These are phyloP conservation scores for Chaetodon trifasciatus DNA, from an alignment of 2,797 vertebrate species.

Conservation along the genomic window DNA sequence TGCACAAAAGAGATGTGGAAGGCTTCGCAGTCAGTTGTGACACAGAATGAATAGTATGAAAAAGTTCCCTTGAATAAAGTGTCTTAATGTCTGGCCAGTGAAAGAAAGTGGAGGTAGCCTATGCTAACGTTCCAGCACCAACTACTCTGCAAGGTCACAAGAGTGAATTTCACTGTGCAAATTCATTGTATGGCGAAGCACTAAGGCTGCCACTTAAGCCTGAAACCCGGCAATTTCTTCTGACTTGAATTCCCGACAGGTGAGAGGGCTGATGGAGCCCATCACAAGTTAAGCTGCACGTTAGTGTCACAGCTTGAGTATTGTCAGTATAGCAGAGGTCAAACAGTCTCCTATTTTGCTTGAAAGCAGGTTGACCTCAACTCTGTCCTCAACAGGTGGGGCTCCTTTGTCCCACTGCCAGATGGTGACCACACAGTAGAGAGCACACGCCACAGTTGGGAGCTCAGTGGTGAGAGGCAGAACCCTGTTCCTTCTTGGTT, in stretches of 20 bases:
- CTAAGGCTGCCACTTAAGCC: conserved; percentile 10
- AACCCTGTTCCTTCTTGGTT: conserved; percentile 16
- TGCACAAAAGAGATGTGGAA: not conserved
- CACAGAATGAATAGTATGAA: not conserved
- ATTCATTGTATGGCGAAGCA: not conserved
- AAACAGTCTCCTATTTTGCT: not conserved
- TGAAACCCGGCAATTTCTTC: not conserved
- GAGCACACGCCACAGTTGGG: not conserved
- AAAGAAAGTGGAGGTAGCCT: not conserved
- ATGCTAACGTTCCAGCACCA: not conserved
- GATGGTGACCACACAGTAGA: not conserved
- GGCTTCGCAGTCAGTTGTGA: not conserved
- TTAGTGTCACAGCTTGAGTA: conserved; percentile 1
- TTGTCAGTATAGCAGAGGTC: conserved; percentile 1
- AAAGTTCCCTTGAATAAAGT: not conserved
- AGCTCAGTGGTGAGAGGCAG: not conserved
- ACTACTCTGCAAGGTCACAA: not conserved
- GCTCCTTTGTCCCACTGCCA: not conserved
- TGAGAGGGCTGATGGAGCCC: not conserved
- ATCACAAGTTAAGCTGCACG: conserved; percentile 14
- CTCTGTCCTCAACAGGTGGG: not conserved
- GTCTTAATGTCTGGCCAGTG: not conserved
- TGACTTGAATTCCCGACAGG: not conserved
- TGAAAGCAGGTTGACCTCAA: not conserved
- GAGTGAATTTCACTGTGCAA: conserved; percentile 7